Base-by-base conservation (phyloP, 2,113 vertebrate genomes). In the Corythaeola cristata region DNA sequence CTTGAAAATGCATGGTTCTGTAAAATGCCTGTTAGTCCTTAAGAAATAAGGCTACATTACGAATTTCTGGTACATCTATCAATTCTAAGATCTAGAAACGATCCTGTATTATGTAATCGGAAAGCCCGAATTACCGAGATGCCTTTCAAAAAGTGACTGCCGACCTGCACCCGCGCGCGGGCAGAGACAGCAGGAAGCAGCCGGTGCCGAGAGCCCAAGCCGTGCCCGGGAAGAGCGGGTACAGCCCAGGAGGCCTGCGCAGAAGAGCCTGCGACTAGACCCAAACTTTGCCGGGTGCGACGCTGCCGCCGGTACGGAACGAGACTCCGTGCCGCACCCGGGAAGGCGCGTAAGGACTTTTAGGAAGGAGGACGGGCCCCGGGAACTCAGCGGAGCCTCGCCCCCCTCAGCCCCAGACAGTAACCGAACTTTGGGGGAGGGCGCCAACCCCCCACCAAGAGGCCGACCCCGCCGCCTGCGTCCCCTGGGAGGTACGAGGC, bases 41-140 rank as follows among this genome's bases (percentile, higher is more conserved):
- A 68, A 0, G 2, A 59, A 82, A 15, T 4, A 15, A 1, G 47
- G 27, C 20, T 66, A 37, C 27, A 6, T 26, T 28, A 53, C 5
- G 6, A 67, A 75, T 20, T 64, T 23, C 59, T 11, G 23, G 17
- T 9, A 33, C 2, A 8, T 6, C 45, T 50, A 41, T 20, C 52
- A 49, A 11, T 4, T 26, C 0, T 1, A 28, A 74, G 32, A 67
- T 0, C 19, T 6, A 24, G 8, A 5, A 44, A 50, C 5, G 14
- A 53, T 11, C 11, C 9, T 22, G 11, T 6, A 20, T 18, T 26
- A 49, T 4, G 35, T 8, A 44, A 37, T 1, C 3, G 18, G 33
- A n/a, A 66, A 72, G 30, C 32, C 73, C 2, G 4, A 71, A 58
- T 37, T n/a, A 19, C 32, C 52, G 16, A 32, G 44, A n/a, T 0